Percentiles rank a stretch among this genome's conserved stretches.
phyloP scores from a whole-genome alignment of 2,113 vertebrate genomes.

The Polypterus bichir region DNA sequence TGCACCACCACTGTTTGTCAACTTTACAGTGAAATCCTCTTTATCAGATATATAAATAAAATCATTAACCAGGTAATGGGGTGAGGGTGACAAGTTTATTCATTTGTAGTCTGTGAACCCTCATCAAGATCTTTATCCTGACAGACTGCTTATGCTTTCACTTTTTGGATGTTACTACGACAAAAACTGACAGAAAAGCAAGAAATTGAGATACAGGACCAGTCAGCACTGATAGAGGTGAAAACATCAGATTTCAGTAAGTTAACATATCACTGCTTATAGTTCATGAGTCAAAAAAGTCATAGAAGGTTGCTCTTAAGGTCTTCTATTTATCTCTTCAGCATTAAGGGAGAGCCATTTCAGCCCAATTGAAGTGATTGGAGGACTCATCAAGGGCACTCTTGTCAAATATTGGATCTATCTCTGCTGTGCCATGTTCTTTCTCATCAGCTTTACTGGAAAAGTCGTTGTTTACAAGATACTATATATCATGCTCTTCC shows the following conservation, averaged over 20 bases:
- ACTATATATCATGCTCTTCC: slow-evolving; percentile 47
- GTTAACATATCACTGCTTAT: slow-evolving; percentile 10
- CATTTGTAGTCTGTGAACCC: too few species aligned
- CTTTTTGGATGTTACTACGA: slow-evolving; percentile 57
- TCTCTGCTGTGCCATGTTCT: slow-evolving; percentile 56
- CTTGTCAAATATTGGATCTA: slow-evolving; percentile 57
- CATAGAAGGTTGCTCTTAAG: not conserved
- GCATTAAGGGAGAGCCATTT: slow-evolving; percentile 28
- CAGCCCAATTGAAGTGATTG: slow-evolving; percentile 38
- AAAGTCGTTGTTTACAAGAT: slow-evolving; percentile 50
- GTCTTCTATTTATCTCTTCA: slow-evolving; percentile 16
- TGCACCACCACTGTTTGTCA: too few species aligned
- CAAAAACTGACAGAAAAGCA: slow-evolving; percentile 47
- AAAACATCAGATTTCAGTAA: slow-evolving; percentile 18
- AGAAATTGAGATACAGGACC: slow-evolving; percentile 23
- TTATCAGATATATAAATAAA: too few species aligned
- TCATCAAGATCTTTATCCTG: not conserved
- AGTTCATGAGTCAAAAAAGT: not conserved
- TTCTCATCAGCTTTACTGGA: slow-evolving; percentile 52
- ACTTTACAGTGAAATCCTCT: too few species aligned
- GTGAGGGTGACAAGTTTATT: too few species aligned
- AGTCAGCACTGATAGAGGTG: slow-evolving; percentile 33
- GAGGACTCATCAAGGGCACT: slow-evolving; percentile 36
- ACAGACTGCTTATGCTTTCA: slow-evolving; percentile 51
- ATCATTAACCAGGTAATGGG: too few species aligned